phyloP scores from a whole-genome alignment of 2,113 vertebrate species.

The Eidolon helvum region DNA sequence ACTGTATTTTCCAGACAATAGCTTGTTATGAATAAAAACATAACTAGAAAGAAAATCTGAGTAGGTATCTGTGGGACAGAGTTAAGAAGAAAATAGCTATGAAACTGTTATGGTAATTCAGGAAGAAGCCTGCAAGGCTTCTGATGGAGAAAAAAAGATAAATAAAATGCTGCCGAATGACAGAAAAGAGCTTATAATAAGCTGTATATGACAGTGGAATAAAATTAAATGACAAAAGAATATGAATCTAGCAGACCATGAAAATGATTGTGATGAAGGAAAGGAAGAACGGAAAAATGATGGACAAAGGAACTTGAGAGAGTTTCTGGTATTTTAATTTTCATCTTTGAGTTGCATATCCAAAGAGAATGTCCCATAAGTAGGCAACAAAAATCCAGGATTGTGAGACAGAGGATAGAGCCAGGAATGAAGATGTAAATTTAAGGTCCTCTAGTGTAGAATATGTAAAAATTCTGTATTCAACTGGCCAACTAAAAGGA shows the following conservation, averaged over 20 bases:
- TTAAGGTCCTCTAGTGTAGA: not conserved
- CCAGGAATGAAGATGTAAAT: not conserved
- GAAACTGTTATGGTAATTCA: not conserved
- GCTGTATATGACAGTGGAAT: not conserved
- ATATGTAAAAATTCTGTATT: not conserved
- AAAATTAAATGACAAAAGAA: not conserved
- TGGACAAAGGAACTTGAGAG: not conserved
- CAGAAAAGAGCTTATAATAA: not conserved
- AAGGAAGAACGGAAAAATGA: not conserved
- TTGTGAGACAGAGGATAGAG: not conserved
- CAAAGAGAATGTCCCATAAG: not conserved
- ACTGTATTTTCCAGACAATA: not conserved
- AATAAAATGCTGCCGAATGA: not conserved
- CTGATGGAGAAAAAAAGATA: not conserved
- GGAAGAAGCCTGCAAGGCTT: not conserved
- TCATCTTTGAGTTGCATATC: not conserved
- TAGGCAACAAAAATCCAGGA: not conserved
- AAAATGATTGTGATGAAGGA: not conserved
- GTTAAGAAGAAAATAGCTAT: constrained; percentile 29
- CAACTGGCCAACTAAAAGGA: not conserved
- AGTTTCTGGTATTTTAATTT: not conserved
- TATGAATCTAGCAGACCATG: not conserved
- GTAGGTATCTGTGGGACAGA: not conserved
- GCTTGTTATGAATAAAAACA: not conserved
- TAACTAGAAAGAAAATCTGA: not conserved